Conservation (phyloP, 2,797 vertebrate genomes). For the Rhabdomys pumilio region DNA sequence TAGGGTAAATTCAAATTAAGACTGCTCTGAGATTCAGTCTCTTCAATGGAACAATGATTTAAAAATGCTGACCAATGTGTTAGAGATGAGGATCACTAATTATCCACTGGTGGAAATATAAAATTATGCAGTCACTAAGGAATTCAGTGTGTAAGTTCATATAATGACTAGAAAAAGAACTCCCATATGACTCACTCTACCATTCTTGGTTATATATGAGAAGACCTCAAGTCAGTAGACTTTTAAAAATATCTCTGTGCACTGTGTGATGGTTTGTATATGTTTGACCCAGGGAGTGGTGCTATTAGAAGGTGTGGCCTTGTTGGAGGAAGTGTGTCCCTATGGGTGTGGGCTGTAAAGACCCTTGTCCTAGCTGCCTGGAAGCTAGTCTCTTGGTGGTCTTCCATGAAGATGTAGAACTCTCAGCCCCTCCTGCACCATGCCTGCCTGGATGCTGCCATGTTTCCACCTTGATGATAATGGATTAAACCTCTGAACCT, state of each 20-base stretch:
- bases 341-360: too few species aligned
- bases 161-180: neutral
- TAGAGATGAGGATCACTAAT: neutral
- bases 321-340: too few species aligned
- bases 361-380: too few species aligned
- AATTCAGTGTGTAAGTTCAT: neutral
- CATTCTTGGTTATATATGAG: neutral
- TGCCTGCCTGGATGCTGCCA: too few species aligned
- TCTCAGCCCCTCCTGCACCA: too few species aligned
- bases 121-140: neutral
- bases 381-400: too few species aligned
- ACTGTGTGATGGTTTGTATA: neutral
- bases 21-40: neutral
- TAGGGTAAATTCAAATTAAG: neutral
- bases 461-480: too few species aligned
- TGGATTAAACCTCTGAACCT: too few species aligned
- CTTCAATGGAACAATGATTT: neutral
- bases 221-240: neutral
- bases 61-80: neutral
- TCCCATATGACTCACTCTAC: neutral
- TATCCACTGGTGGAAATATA: neutral
- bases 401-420: too few species aligned
- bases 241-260: neutral
- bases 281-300: too few species aligned
- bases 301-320: too few species aligned